These are phyloP conservation scores for Typhlomys cinereus DNA, from an alignment of 2,113 vertebrate species.

Conservation along the genomic window DNA sequence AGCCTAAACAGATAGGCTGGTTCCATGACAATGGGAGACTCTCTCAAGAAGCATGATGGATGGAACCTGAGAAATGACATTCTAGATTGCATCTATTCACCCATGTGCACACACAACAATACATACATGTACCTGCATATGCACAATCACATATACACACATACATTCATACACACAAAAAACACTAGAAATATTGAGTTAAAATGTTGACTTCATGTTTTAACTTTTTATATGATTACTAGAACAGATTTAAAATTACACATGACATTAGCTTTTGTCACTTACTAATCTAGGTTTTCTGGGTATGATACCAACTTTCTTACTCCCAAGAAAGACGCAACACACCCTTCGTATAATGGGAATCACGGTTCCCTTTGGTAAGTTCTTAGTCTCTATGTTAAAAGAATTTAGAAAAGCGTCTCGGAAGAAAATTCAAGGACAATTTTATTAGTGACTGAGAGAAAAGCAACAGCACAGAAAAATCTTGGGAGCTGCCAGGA, in stretches of 20 bases:
- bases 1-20: neutral
- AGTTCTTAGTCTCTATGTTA: no score
- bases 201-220: conserved; percentile 3
- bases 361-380: no score
- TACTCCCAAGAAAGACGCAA: neutral
- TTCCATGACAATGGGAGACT: neutral
- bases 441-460: no score
- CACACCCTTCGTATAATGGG: neutral
- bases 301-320: neutral
- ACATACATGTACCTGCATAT: neutral
- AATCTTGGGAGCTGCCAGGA: no score
- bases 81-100: neutral
- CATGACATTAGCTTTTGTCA: neutral
- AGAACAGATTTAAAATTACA: neutral
- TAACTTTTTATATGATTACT: neutral
- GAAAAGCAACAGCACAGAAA: no score
- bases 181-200: neutral
- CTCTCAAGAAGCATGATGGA: neutral
- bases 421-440: no score
- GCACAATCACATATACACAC: neutral
- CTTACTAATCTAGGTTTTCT: neutral
- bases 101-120: neutral
- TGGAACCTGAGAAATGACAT: neutral
- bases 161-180: neutral
- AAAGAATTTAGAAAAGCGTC: no score